Conservation (phyloP, 2,113 vertebrate genomes). For the Emydocephalus ijimae region DNA sequence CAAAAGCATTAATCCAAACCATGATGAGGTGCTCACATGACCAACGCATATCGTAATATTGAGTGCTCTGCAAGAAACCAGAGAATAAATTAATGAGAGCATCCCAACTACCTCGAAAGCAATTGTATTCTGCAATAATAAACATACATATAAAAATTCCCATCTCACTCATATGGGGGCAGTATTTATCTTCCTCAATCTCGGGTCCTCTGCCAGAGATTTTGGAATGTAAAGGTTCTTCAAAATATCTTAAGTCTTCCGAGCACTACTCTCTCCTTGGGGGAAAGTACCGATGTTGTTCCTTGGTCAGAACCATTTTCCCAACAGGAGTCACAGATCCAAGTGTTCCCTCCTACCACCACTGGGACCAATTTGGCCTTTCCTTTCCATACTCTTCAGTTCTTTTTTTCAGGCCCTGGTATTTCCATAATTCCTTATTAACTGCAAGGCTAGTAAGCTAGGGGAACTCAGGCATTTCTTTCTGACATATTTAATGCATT, state of each 20-base stretch:
- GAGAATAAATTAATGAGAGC: conserved; percentile 22
- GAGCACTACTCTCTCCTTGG: not conserved
- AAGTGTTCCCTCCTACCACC: not conserved
- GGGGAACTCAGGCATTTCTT: conserved; percentile 28
- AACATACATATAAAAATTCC: not conserved
- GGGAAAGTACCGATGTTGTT: not conserved
- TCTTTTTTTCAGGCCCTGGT: not conserved
- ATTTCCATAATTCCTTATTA: not conserved
- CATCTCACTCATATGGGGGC: not conserved
- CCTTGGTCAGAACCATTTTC: not conserved
- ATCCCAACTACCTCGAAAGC: conserved; percentile 1
- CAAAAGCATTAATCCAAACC: conserved; percentile 99
- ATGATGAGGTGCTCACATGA: conserved; percentile 99
- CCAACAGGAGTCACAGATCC: not conserved
- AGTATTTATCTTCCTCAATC: not conserved
- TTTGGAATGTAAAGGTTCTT: not conserved
- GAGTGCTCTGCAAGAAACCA: conserved; percentile 85
- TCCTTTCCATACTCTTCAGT: not conserved
- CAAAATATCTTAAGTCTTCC: not conserved
- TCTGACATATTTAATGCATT: conserved; percentile 26
- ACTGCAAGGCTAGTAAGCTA: not conserved
- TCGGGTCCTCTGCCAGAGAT: not conserved
- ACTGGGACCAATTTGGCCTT: not conserved
- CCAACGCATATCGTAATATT: conserved; percentile 99
- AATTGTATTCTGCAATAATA: not conserved